phyloP scores from a whole-genome alignment of 1,140 invertebrate species.

The Heliconius himera region DNA sequence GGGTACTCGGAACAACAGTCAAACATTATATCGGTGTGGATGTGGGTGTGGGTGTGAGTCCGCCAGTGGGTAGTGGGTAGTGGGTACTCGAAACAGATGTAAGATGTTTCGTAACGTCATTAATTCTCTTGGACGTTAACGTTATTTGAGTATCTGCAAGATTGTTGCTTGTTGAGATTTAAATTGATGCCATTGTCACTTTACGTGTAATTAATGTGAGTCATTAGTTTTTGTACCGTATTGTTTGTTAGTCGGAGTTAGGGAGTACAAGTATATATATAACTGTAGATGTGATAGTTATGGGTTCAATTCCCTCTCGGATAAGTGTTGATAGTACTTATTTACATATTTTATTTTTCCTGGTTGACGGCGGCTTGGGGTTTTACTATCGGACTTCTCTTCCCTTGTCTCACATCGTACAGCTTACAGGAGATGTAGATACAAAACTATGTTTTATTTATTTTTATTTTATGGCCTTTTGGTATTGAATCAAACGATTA shows the following conservation, averaged over 20 bases:
- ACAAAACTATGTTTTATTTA: too few relatives aligned
- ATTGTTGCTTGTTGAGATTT: background rate
- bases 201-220: background rate
- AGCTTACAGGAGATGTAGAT: too few relatives aligned
- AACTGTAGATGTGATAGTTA: background rate
- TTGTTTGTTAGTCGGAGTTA: background rate
- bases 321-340: background rate
- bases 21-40: background rate
- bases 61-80: too few relatives aligned
- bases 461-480: too few relatives aligned
- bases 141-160: background rate
- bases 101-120: conserved; percentile 25
- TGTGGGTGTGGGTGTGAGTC: background rate
- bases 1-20: too few relatives aligned
- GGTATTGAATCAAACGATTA: too few relatives aligned
- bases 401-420: too few relatives aligned
- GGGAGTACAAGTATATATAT: background rate
- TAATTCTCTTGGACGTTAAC: conserved; percentile 2
- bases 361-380: too few relatives aligned
- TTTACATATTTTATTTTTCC: background rate
- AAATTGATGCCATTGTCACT: background rate
- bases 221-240: background rate
- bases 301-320: background rate
- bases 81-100: conserved; percentile 1
- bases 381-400: too few relatives aligned